Evolutionary conservation across 1,140 invertebrate genomes (phyloP), one percentile per base, ranked within the genome.

Genomic region (Homalodisca vitripennis): DNA sequence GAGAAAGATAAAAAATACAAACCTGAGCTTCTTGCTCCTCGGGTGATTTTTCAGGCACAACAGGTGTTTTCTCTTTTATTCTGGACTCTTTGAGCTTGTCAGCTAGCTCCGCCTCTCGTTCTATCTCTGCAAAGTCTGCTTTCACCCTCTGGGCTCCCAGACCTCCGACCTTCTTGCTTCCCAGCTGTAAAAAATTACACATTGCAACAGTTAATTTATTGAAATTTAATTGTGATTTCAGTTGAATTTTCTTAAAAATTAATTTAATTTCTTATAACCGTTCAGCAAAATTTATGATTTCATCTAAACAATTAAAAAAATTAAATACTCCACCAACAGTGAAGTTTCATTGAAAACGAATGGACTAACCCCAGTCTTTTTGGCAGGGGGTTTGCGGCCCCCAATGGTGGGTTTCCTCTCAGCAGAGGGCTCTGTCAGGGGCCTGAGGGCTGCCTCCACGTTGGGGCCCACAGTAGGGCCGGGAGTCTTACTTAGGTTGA

Each of bases 91-190:
- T 89, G 17, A 88, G 80, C 77, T 93, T 88, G 78, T 94, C 93
- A 30, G 88, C 85, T 73, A 93, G 85, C 70, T 82, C 82, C 72
- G 90, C 88, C 77, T 93, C 90, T 74, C 88, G 88, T 81, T 99
- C 97, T 53, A 99, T 89, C 76, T 98, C 96, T n/a, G 91, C 91
- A 80, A 99, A 99, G 80, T 99, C 96, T 14, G 91, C 87, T 75
- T 90, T 94, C 3, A 98, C 93, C 80, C 94, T 94, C 67, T 95
- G 96, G n/a, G 97, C 98, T 67, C 97, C 97, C n/a, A 99, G 80
- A 1, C 95, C 92, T 48, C 86, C 87, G 41, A 73, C 30, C 79
- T 93, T 97, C 77, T 95, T 97, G 0, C 85, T 88, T 14, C 93
- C 93, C 68, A 95, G 75, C 91, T 92, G 73, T 24, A 76, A 75